Evolutionary conservation across 92 coral and sea anemone species (phyloP), one percentile per base, ranked within the genome.

Genomic region (Epizoanthus illoricatus): DNA sequence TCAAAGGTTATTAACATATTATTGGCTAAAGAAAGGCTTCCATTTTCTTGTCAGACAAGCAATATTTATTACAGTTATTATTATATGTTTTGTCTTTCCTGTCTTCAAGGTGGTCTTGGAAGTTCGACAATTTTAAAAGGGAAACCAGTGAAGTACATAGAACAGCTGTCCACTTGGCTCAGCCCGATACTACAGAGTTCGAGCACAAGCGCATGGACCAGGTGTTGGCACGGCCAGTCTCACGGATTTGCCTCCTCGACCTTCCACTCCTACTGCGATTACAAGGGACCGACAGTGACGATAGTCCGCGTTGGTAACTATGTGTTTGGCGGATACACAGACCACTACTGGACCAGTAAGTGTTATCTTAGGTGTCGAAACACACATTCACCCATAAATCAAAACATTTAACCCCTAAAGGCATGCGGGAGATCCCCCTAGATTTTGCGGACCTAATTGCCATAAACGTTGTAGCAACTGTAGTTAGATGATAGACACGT

Each of bases 251-350:
- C 42, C 43, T 67, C 85, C 7, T 17, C 85, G 15, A 69, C 64
- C 62, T 81, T 81, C 65, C 85, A 81, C 17, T 24, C 19, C 0
- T 19, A 42, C 40, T 81, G 85, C 45, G 47, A 81, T n/a, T 33
- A 69, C 60, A 21, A 81, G 60, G 85, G 76, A 4, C 78, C 85
- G 12, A 81, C 85, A 20, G 42, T 81, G 33, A 74, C 73, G 9
- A 33, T 81, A 24, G 85, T 65, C 9, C 56, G 62, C 71, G 49
- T 45, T 6, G 60, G 59, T 33, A 17, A 69, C 56, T 81, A 21
- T 39, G 13, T 81, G 15, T 68, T 81, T 23, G 85, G 85, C 36
- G 85, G 85, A 67, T 81, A 81, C 62, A 67, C 85, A 33, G 79
- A 69, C 71, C 21, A 43, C 15, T 24, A 41, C 24, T 81, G 85